Conservation (phyloP, 2,888 invertebrate genomes). For the Corythucha ciliata region DNA sequence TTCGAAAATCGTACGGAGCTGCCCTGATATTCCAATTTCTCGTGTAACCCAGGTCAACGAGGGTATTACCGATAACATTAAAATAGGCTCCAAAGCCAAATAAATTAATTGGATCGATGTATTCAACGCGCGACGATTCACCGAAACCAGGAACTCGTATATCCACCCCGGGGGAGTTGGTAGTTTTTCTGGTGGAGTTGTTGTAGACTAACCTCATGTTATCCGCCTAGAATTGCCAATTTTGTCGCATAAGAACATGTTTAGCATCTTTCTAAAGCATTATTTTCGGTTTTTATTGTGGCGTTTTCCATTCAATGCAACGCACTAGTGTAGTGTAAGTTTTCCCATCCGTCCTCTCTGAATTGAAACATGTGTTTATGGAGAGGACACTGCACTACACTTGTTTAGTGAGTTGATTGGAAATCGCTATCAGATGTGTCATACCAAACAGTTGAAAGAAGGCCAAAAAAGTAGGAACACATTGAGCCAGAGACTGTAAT, state of each 20-base stretch:
- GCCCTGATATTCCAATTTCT: slow-evolving; percentile 75
- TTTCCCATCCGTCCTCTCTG: no score
- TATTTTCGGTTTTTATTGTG: no score
- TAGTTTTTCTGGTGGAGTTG: slow-evolving; percentile 70
- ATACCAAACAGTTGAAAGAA: slow-evolving; percentile 79
- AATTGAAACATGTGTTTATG: no score
- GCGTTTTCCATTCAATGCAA: no score
- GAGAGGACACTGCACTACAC: no score
- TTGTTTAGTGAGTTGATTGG: no score
- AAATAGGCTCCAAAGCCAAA: slow-evolving; percentile 75
- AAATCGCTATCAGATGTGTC: no score
- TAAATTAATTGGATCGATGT: slow-evolving; percentile 83
- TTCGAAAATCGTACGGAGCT: slow-evolving; percentile 95
- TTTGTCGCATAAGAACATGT: no score
- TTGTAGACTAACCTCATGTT: slow-evolving; percentile 78
- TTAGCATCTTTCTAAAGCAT: no score
- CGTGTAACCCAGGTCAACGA: slow-evolving; percentile 65
- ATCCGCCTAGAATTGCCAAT: slow-evolving; percentile 52
- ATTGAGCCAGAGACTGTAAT: slow-evolving; percentile 92
- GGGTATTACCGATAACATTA: slow-evolving; percentile 66
- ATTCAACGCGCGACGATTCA: slow-evolving; percentile 78
- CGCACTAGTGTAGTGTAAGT: no score
- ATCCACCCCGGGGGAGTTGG: slow-evolving; percentile 70
- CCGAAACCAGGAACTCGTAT: slow-evolving; percentile 84
- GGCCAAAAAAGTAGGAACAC: slow-evolving; percentile 84